A percentile compares a stretch with the other conserved stretches of the same genome.
Evolutionary conservation across 35 echinoderm and acorn worm species (phyloP).

Genomic region (Apostichopus parvimensis): DNA sequence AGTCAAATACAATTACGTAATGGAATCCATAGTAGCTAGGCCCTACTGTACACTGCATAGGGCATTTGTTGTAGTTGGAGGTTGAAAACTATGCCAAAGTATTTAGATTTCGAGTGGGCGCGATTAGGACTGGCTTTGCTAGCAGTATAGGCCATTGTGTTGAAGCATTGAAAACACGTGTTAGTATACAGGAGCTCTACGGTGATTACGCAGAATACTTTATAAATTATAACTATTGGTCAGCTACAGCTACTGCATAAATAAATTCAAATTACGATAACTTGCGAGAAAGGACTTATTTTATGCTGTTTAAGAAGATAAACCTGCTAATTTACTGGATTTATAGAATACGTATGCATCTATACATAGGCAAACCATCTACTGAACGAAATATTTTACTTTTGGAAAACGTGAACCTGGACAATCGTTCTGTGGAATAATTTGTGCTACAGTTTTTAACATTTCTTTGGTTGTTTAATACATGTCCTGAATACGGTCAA

Average conservation of each 20-base stretch:
- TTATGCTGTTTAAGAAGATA: background rate
- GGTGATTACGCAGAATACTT: background rate
- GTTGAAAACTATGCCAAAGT: background rate
- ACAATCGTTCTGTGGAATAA: no score
- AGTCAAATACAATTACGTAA: conserved; percentile 28
- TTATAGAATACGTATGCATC: no score
- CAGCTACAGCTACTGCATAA: background rate
- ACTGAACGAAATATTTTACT: no score
- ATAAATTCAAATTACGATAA: background rate
- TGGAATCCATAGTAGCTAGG: background rate
- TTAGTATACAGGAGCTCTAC: background rate
- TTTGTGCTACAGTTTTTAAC: no score
- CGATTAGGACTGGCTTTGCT: background rate
- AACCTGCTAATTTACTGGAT: background rate
- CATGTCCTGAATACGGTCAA: no score
- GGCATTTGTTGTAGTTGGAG: background rate
- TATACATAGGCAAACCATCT: no score
- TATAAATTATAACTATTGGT: background rate
- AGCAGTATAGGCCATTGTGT: background rate
- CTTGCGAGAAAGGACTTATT: background rate
- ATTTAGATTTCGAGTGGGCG: background rate
- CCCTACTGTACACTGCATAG: background rate
- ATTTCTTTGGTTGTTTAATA: no score
- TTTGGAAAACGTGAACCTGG: no score
- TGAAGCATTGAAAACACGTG: background rate